Conservation (phyloP, 2,113 vertebrate species). For the Otolemur garnettii region DNA sequence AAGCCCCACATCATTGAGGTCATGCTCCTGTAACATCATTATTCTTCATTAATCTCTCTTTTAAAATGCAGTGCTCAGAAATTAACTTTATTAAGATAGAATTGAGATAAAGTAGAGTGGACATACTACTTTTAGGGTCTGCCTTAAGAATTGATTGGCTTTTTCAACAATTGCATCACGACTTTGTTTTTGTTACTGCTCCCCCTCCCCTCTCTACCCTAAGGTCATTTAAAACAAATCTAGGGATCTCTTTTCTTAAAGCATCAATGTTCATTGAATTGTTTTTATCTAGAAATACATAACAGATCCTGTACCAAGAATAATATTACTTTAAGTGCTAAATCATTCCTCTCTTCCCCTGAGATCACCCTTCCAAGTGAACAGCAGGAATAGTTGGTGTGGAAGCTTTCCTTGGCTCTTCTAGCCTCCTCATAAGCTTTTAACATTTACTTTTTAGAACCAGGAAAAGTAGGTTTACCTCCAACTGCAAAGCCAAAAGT, state of each 20-base stretch:
- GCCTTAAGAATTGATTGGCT: background rate
- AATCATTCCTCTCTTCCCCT: background rate
- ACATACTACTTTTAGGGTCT: background rate
- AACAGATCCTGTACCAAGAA: slow-evolving; percentile 18
- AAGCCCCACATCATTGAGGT: background rate
- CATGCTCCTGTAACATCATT: background rate
- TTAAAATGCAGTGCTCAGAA: background rate
- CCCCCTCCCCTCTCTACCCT: accelerated
- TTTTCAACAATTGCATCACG: background rate
- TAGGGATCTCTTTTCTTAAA: background rate
- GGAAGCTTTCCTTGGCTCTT: background rate
- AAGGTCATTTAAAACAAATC: background rate
- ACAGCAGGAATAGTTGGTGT: background rate
- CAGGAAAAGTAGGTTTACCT: slow-evolving; percentile 12
- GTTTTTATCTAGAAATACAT: background rate
- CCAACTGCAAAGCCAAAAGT: background rate
- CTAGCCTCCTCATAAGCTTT: background rate
- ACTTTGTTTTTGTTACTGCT: background rate
- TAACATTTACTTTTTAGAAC: background rate
- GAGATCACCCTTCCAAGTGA: background rate
- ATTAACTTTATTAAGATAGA: background rate
- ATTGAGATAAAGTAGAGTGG: background rate
- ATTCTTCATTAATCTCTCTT: background rate
- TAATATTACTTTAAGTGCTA: background rate
- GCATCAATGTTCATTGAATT: background rate